Evolutionary conservation across 2,113 vertebrate genomes (phyloP).

Genomic region (Neopipo cinnamomea): DNA sequence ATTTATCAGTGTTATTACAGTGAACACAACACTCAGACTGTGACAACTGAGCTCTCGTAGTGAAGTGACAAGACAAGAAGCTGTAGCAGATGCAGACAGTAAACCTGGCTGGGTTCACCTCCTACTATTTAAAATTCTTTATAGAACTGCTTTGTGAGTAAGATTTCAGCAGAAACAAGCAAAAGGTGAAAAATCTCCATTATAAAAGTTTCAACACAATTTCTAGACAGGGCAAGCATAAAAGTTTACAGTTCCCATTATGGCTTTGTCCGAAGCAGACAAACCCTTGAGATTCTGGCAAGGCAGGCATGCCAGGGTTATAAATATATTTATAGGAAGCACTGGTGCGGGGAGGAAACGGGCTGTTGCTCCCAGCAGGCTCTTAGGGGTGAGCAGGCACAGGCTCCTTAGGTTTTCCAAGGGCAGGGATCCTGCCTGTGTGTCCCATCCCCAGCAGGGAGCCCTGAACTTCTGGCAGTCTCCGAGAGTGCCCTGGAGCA

Average conservation of each 20-base stretch:
- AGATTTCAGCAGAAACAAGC: conserved; percentile 35
- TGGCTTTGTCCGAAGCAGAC: conserved; percentile 38
- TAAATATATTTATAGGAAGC: conserved; percentile 66
- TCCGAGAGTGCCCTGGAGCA: background rate
- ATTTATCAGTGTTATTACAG: background rate
- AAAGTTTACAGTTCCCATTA: conserved; percentile 58
- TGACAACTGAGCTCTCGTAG: background rate
- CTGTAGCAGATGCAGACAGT: background rate
- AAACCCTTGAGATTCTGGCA: conserved; percentile 16
- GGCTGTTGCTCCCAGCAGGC: conserved; percentile 2
- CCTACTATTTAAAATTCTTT: conserved; percentile 23
- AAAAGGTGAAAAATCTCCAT: conserved; percentile 20
- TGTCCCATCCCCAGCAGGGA: background rate
- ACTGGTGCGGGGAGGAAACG: conserved; percentile 38
- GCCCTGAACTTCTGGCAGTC: background rate
- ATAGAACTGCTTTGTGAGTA: conserved; percentile 35
- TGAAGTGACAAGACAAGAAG: background rate
- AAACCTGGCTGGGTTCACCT: background rate
- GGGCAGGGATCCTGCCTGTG: background rate
- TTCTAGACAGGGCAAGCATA: conserved; percentile 46
- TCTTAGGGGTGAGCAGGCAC: background rate
- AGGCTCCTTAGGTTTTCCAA: background rate
- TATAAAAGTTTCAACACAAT: conserved; percentile 59
- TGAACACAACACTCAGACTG: background rate
- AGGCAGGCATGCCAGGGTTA: conserved; percentile 22